phyloP scores from a whole-genome alignment of 2,113 vertebrate genomes.

The Lasiurus borealis region DNA sequence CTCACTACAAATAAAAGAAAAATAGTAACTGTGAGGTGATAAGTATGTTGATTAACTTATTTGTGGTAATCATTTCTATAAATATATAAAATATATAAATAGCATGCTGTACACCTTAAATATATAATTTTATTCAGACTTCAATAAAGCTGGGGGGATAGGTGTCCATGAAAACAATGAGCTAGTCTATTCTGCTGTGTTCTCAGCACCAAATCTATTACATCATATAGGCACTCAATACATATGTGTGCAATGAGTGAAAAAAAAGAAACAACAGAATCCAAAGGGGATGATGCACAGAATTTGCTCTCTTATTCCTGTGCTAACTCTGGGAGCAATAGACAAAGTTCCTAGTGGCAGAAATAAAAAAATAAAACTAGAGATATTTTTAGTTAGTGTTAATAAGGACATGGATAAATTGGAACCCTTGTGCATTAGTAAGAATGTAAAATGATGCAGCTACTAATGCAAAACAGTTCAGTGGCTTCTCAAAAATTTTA shows the following conservation, averaged over 20 bases:
- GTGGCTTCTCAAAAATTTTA: neutral
- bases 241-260: neutral
- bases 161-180: neutral
- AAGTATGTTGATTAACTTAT: neutral
- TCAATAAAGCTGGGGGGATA: neutral
- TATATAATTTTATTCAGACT: neutral
- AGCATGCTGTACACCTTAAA: neutral
- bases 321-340: neutral
- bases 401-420: neutral
- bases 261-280: neutral
- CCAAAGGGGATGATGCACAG: neutral
- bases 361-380: neutral
- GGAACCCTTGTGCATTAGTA: neutral
- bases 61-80: neutral
- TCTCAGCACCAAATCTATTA: neutral
- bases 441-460: neutral
- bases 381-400: neutral
- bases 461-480: neutral
- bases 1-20: slow-evolving; percentile 6
- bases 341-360: neutral
- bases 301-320: neutral
- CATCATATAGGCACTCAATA: neutral
- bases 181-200: neutral
- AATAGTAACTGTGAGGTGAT: neutral
- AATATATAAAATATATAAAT: neutral